Base-by-base conservation (phyloP, 2,888 invertebrate species). In the Drosophila atroscutellata region DNA sequence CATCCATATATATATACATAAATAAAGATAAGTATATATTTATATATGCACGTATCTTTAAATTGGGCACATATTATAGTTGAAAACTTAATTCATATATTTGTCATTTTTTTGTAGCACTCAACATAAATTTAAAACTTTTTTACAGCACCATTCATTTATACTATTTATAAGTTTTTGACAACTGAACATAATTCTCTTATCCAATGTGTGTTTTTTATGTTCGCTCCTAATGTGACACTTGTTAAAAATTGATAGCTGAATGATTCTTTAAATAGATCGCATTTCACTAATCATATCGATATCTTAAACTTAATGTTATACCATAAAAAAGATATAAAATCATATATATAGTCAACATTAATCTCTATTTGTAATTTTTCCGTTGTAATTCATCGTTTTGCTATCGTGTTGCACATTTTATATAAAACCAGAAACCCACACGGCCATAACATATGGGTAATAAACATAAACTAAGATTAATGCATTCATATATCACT, bases 401-500 rank as follows among this genome's bases (percentile, higher is more conserved):
- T 45, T 45, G 52, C 56, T 72, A 77, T 81, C 80, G 60, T 37
- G 77, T 81, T 81, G 80, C 81, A 74, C 70, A 74, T 71, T 71
- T 80, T 75, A 80, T 77, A 80, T 80, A 65, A 63, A 80, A 80
- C 70, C 66, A 50, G 75, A 88, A 80, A 77, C 65, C 55, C 45
- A 80, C 54, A 67, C 62, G 42, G 15, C 36, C 56, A 68, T 54
- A 74, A 50, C 59, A 70, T 63, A 18, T 54, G 54, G 75, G 54
- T 24, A 71, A 81, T 89, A 80, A 89, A 87, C 85, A 88, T 86
- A 86, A 86, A 86, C 88, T 73, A 88, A 88, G 89, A 87, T 87
- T 88, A 90, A 86, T 86, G 86, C 90, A 86, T 67, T 68, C 81
- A 86, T 86, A 90, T 86, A 88, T 87, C 90, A 87, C 90, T 87